A percentile compares a stretch with the other conserved stretches of the same genome.
These are phyloP conservation scores for Ischnura elegans DNA, from an alignment of 2,888 invertebrate genomes.

Conservation along the genomic window DNA sequence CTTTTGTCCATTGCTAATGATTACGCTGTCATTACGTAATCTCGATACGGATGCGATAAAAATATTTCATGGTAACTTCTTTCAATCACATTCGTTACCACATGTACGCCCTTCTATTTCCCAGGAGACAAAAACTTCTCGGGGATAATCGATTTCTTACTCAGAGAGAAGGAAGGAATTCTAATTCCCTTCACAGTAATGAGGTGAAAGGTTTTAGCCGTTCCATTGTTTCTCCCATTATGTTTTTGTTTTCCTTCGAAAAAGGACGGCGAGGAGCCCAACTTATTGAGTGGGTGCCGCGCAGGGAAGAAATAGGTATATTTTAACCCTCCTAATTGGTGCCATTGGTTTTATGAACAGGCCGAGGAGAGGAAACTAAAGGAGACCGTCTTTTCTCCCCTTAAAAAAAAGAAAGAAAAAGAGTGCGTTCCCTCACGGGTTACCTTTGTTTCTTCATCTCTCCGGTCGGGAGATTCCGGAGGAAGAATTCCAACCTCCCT, in stretches of 20 bases:
- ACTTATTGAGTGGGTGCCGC: conserved; percentile 16
- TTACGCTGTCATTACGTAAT: too few species aligned
- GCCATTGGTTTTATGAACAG: conserved; percentile 40
- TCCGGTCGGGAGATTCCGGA: neutral
- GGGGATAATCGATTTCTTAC: neutral
- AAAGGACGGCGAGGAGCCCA: neutral
- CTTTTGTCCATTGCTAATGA: too few species aligned
- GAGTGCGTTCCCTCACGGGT: neutral
- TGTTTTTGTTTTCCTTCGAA: neutral
- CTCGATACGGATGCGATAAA: too few species aligned
- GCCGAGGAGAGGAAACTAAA: neutral
- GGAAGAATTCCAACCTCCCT: conserved; percentile 27
- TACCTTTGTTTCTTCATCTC: neutral
- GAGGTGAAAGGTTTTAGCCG: neutral
- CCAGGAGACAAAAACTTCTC: neutral
- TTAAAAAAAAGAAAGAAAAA: too few species aligned
- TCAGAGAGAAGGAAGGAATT: neutral
- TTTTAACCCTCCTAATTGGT: neutral
- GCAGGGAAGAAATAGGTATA: conserved; percentile 1
- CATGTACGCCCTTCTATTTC: neutral
- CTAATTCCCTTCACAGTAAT: conserved; percentile 10
- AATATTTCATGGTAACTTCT: too few species aligned
- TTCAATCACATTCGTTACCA: too few species aligned
- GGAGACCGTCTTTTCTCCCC: neutral
- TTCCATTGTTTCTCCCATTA: neutral